phyloP scores from a whole-genome alignment of 2,113 vertebrate genomes.

The Atlantisia rogersi region DNA sequence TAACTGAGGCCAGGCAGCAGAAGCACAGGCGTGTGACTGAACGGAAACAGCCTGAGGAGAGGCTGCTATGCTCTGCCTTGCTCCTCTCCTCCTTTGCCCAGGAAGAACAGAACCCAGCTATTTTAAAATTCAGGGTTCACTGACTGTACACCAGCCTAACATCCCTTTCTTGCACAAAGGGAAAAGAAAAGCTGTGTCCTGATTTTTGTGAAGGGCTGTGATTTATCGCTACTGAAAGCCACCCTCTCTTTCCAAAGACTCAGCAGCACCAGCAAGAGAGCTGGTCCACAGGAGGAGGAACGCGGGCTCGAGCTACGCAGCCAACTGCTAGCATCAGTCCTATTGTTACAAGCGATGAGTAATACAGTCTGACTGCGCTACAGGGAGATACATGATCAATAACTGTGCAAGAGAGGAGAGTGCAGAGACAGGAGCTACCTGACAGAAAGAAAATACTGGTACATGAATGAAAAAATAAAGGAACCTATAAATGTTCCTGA shows the following conservation, averaged over 20 bases:
- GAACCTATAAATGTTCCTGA: not conserved
- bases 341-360: not conserved
- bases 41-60: not conserved
- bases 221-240: not conserved
- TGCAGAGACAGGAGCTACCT: not conserved
- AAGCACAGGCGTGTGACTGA: not conserved
- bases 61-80: not conserved
- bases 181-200: constrained; percentile 15
- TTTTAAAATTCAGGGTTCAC: not conserved
- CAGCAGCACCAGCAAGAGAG: not conserved
- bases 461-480: not conserved
- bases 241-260: not conserved
- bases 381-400: not conserved
- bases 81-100: not conserved
- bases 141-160: not conserved
- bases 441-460: not conserved
- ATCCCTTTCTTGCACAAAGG: not conserved
- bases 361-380: not conserved
- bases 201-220: not conserved
- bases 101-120: not conserved
- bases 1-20: not conserved
- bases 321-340: not conserved
- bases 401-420: not conserved
- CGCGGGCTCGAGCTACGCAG: not conserved
- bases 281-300: not conserved